Conservation (phyloP, 2,888 invertebrate species). For the Pandemis cinnamomeana region DNA sequence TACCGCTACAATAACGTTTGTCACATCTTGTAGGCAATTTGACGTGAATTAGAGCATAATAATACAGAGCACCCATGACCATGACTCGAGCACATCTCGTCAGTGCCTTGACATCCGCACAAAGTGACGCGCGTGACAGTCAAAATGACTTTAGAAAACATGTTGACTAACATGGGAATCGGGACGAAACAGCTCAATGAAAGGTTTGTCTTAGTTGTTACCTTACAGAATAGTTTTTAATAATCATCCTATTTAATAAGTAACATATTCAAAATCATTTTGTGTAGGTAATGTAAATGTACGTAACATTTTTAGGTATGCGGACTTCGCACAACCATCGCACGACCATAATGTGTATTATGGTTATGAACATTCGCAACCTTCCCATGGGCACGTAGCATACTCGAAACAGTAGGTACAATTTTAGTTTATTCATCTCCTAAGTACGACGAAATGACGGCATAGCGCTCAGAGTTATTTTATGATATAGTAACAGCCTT, state of each 20-base stretch:
- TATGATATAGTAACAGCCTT: too few relatives aligned
- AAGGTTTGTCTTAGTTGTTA: conserved; percentile 61
- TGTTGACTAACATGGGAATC: conserved; percentile 70
- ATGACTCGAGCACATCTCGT: conserved; percentile 53
- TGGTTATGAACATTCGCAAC: conserved; percentile 67
- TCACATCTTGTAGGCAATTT: conserved; percentile 47
- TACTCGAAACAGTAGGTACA: conserved; percentile 72
- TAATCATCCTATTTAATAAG: too few relatives aligned
- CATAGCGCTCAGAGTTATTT: too few relatives aligned
- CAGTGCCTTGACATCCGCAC: conserved; percentile 71
- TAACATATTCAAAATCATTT: too few relatives aligned
- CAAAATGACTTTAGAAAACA: conserved; percentile 69
- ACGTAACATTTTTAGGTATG: conserved; percentile 55
- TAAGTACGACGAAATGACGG: too few relatives aligned
- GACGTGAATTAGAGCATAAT: conserved; percentile 66
- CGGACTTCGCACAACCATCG: conserved; percentile 64
- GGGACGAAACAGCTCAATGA: conserved; percentile 69
- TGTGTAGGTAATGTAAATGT: background rate
- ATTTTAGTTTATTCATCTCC: too few relatives aligned
- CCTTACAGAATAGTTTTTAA: background rate
- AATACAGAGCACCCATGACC: conserved; percentile 51
- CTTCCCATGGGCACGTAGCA: conserved; percentile 56
- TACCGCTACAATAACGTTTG: conserved; percentile 63
- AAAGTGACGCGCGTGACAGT: conserved; percentile 54
- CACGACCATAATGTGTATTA: conserved; percentile 71